These are phyloP conservation scores for Perizoma flavofasciatum DNA, from an alignment of 2,888 invertebrate genomes.

Conservation along the genomic window DNA sequence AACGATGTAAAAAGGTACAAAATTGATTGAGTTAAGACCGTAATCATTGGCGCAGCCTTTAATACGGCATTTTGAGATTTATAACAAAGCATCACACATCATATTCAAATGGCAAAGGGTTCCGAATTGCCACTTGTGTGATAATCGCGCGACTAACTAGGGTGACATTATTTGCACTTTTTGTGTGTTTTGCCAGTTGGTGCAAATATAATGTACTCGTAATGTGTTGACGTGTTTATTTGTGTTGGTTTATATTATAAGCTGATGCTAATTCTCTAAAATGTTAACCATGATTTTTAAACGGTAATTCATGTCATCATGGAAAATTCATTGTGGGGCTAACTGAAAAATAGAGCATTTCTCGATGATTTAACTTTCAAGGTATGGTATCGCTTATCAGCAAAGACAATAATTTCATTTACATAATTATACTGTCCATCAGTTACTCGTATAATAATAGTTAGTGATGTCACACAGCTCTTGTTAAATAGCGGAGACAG, in stretches of 20 bases:
- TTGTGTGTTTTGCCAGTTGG: constrained; percentile 63
- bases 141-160: constrained; percentile 57
- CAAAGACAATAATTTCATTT: no score
- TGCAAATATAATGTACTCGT: constrained; percentile 48
- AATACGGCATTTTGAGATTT: constrained; percentile 17
- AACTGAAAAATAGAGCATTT: no score
- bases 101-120: constrained; percentile 29
- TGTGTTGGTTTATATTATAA: constrained; percentile 18
- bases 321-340: no score
- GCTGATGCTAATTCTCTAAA: no score
- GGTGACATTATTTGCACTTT: constrained; percentile 67
- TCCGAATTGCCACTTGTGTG: constrained; percentile 67
- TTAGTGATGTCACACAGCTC: background rate
- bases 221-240: constrained; percentile 51
- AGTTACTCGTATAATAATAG: background rate
- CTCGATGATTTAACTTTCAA: no score
- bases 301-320: no score
- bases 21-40: constrained; percentile 13
- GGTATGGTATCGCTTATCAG: no score
- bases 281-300: no score
- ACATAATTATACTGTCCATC: background rate
- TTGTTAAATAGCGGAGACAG: constrained; percentile 5
- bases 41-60: background rate
- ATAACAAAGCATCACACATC: constrained; percentile 17
- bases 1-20: constrained; percentile 9